Percentiles rank a stretch among this genome's conserved stretches.
Conservation (phyloP, 2,797 vertebrate species). For the Gymnothorax javanicus region DNA sequence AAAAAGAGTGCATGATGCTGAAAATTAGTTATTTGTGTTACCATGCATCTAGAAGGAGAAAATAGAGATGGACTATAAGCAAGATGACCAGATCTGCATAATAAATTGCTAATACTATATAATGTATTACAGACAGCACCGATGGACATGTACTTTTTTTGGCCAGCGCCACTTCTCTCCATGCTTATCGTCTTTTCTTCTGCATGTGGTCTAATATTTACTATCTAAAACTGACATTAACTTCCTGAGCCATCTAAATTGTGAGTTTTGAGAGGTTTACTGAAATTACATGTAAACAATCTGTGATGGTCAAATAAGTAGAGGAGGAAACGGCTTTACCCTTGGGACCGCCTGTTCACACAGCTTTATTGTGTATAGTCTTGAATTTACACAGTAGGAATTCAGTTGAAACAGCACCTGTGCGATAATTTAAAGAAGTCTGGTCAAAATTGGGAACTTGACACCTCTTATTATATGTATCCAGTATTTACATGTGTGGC, state of each 20-base stretch:
- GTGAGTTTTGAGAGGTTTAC: background rate
- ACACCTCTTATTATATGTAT: background rate
- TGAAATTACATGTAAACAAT: background rate
- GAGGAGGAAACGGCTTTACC: background rate
- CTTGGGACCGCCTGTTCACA: background rate
- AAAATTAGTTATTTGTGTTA: background rate
- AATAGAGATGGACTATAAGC: no score
- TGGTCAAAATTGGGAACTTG: background rate
- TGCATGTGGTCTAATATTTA: background rate
- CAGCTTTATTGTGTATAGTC: slow-evolving; percentile 7
- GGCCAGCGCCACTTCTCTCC: background rate
- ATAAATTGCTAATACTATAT: no score
- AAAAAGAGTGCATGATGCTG: background rate
- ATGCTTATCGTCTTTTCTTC: background rate
- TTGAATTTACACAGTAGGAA: background rate
- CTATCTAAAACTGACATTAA: background rate
- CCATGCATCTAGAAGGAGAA: background rate
- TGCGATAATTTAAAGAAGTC: slow-evolving; percentile 8
- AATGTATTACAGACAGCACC: background rate
- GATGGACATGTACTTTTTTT: background rate
- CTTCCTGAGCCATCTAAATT: background rate
- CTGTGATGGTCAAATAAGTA: background rate
- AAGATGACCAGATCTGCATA: no score
- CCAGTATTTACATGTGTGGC: background rate
- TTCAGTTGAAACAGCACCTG: background rate